Percentiles rank a stretch among this genome's conserved stretches.
Conservation (phyloP, 2,113 vertebrate genomes). For the Syngnathoides biaculeatus region DNA sequence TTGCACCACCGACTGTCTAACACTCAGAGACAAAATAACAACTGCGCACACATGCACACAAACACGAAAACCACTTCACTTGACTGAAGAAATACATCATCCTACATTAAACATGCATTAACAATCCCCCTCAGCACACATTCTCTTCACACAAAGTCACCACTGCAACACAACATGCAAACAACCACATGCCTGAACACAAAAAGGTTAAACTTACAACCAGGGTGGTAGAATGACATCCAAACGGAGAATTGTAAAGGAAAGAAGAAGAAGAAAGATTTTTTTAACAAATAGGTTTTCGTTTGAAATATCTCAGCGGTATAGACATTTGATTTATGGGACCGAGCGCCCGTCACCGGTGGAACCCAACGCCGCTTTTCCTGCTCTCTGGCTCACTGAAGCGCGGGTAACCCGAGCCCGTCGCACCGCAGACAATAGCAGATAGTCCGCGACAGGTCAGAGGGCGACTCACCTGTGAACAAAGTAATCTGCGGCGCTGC, state of each 20-base stretch:
- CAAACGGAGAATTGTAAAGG: conserved; percentile 35
- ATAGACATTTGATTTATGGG: conserved; percentile 48
- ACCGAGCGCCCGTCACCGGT: conserved; percentile 36
- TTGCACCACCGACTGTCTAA: conserved; percentile 45
- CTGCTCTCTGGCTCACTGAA: conserved; percentile 70
- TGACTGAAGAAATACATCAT: conserved; percentile 20
- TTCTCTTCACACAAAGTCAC: conserved; percentile 29
- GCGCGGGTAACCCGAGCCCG: conserved; percentile 69
- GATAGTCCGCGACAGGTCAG: conserved; percentile 61
- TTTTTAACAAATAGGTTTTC: background rate
- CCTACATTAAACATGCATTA: conserved; percentile 54
- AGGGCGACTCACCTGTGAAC: conserved; percentile 72
- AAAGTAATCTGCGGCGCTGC: conserved; percentile 68
- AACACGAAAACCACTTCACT: conserved; percentile 17
- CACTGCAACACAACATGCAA: conserved; percentile 67
- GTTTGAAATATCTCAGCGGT: background rate
- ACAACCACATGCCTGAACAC: conserved; percentile 54
- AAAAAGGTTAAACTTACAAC: conserved; percentile 64
- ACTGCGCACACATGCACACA: conserved; percentile 23
- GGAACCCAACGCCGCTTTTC: conserved; percentile 71
- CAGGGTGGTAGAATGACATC: conserved; percentile 33
- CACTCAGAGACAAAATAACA: conserved; percentile 54
- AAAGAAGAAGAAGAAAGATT: conserved; percentile 24
- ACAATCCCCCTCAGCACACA: conserved; percentile 11
- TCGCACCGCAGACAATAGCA: conserved; percentile 61